Conservation (phyloP, 2,888 invertebrate genomes). For the Drosophila algonquin region DNA sequence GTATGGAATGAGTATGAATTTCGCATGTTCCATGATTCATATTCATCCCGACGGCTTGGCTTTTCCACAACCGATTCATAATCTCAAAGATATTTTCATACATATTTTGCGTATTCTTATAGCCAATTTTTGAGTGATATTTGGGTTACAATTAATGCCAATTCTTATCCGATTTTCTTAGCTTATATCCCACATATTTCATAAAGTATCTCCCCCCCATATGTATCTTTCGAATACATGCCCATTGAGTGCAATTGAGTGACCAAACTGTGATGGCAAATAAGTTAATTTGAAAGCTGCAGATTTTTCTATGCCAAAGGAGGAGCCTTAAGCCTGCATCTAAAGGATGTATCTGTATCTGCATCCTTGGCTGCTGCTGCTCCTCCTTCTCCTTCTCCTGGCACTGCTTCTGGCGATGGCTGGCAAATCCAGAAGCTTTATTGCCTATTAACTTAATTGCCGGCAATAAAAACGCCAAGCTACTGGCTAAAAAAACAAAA, state of each 20-base stretch:
- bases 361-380: constrained; percentile 14
- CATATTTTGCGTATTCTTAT: neutral
- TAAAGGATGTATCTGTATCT: constrained; percentile 9
- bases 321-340: neutral
- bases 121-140: neutral
- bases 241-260: neutral
- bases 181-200: too few relatives aligned
- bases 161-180: neutral
- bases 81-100: neutral
- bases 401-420: constrained; percentile 8
- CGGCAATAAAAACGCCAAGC: constrained; percentile 63
- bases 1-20: too few relatives aligned
- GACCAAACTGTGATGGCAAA: neutral
- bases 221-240: neutral
- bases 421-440: constrained; percentile 65
- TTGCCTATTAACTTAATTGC: constrained; percentile 71
- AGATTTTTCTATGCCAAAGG: neutral
- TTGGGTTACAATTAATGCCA: neutral
- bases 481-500: constrained; percentile 36
- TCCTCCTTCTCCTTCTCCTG: constrained; percentile 19
- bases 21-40: too few relatives aligned
- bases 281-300: neutral
- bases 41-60: too few relatives aligned
- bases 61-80: neutral
- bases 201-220: too few relatives aligned